A percentile compares a stretch with the other conserved stretches of the same genome.
These are phyloP conservation scores for Atrichornis clamosus DNA, from an alignment of 2,113 vertebrate genomes.

Conservation along the genomic window DNA sequence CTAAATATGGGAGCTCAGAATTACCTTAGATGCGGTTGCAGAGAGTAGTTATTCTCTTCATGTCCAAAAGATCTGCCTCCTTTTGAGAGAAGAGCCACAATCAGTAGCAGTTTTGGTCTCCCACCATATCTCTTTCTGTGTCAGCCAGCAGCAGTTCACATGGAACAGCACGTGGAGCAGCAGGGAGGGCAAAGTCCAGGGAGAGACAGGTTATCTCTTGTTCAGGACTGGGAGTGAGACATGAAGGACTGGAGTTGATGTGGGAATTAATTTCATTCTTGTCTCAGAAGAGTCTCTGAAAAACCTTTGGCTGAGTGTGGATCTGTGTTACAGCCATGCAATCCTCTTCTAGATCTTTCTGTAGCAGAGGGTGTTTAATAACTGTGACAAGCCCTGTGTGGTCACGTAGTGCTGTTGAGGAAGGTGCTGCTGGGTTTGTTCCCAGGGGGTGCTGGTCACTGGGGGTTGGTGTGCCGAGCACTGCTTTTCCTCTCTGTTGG, in stretches of 20 bases:
- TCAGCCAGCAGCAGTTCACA: neutral
- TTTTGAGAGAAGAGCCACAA: neutral
- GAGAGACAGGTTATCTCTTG: neutral
- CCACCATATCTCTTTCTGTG: neutral
- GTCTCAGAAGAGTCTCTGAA: neutral
- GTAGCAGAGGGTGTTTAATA: neutral
- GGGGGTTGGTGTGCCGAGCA: rapidly evolving
- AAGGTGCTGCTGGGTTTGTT: neutral
- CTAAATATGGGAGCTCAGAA: neutral
- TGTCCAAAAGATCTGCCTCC: rapidly evolving
- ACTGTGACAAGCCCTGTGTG: rapidly evolving
- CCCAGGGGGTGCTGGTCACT: neutral
- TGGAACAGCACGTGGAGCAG: rapidly evolving
- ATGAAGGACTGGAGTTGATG: neutral
- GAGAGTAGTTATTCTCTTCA: neutral
- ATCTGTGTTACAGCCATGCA: neutral
- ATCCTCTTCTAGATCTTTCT: neutral
- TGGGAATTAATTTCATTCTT: neutral
- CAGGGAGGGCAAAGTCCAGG: neutral
- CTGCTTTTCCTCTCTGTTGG: neutral
- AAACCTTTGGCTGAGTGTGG: neutral
- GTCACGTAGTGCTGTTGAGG: neutral
- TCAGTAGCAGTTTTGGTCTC: neutral
- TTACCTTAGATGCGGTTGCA: neutral
- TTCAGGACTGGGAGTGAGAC: neutral